Evolutionary conservation across 2,888 invertebrate species (phyloP), one percentile per base, ranked within the genome.

Genomic region (Aphidius colemani): DNA sequence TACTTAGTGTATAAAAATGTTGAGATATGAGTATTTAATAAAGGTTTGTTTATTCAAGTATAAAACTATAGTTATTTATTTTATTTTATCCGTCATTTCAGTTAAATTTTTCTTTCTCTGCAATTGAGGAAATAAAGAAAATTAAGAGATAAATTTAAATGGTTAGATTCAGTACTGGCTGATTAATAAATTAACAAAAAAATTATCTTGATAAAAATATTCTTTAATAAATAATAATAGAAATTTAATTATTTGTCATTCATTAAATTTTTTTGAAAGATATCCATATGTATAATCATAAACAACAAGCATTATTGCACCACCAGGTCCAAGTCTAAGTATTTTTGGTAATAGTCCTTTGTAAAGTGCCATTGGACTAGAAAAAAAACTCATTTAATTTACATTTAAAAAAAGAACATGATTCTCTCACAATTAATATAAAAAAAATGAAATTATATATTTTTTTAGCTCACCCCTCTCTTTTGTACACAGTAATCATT

Each of bases 271-370:
- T 39, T 77, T 66, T 64, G 88, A 88, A 74, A 96, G 85, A 81
- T 86, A 93, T 61, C 89, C 85, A 79, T 94, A 93, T 65, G 91
- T 89, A 75, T 94, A 90, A 77, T 97, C 97, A 75, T 94, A 96
- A 8, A 95, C 94, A 7, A 97, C 88, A 70, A 97, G 84, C 95
- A 97, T 95, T 63, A 97, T 95, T 2, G 96, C 97, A 18, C 96
- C 97, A 55, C 96, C 96, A 1, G 97, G 97, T 39, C 96, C 97
- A 63, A 97, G 83, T 68, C 97, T 87, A 79, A 97, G 86, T 0
- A 97, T 88, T 84, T 97, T 97, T 7, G 97, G 96, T 59, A 95
- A 77, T 9, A 96, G 84, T 18, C 96, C 97, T 85, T 96, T 96
- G 83, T 96, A 97, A 4, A 97, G 85, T 0, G 96, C 96, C 60